These are phyloP conservation scores for Aegithalos caudatus DNA, from an alignment of 2,113 vertebrate genomes.

Conservation along the genomic window DNA sequence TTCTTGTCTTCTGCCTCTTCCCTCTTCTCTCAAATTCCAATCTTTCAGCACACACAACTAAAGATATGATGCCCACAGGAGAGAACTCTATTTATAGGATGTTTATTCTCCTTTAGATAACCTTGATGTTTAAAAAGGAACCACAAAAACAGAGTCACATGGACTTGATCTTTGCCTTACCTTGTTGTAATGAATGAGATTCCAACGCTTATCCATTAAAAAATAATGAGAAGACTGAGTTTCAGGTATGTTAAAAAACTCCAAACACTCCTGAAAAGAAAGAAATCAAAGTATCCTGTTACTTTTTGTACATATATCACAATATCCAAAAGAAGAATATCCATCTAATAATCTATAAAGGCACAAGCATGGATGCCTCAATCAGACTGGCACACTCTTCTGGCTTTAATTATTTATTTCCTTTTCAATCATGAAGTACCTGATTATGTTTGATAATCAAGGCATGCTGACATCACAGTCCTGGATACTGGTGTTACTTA, in stretches of 20 bases:
- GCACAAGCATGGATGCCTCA: not conserved
- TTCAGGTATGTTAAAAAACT: slow-evolving; percentile 98
- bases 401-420: not conserved
- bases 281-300: not conserved
- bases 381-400: not conserved
- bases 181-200: slow-evolving; percentile 97
- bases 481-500: not conserved
- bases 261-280: slow-evolving; percentile 87
- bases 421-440: not conserved
- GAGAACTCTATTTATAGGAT: not conserved
- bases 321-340: not conserved
- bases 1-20: not conserved
- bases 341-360: not conserved
- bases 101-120: not conserved
- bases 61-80: not conserved
- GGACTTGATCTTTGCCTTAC: slow-evolving; percentile 57
- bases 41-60: not conserved
- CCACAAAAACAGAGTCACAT: not conserved
- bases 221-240: slow-evolving; percentile 94
- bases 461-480: not conserved
- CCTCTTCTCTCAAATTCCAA: not conserved
- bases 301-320: not conserved
- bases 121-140: not conserved
- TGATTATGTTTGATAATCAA: not conserved
- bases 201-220: slow-evolving; percentile 99